These are phyloP conservation scores for Drosophila carrolli DNA, from an alignment of 1,140 invertebrate genomes.

Conservation along the genomic window DNA sequence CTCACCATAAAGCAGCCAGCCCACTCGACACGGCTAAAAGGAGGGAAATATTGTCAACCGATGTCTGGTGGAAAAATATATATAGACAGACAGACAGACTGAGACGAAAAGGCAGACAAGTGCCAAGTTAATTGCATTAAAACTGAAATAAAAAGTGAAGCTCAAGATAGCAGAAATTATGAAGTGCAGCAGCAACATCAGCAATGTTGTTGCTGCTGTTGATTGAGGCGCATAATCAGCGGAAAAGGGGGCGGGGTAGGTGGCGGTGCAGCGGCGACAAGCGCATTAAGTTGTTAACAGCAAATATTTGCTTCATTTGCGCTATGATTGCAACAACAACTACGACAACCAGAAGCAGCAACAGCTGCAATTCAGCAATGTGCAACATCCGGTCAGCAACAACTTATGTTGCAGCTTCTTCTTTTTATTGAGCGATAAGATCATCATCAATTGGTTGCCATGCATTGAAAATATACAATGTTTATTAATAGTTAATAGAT, in stretches of 20 bases:
- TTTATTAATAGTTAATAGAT: constrained; percentile 16
- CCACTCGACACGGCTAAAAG: constrained; percentile 33
- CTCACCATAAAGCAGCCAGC: constrained; percentile 69
- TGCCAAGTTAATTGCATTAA: constrained; percentile 82
- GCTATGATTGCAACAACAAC: constrained; percentile 67
- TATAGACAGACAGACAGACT: constrained; percentile 14
- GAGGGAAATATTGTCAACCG: constrained; percentile 44
- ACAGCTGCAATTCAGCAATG: constrained; percentile 41
- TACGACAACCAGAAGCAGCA: constrained; percentile 32
- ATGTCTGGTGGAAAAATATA: constrained; percentile 42
- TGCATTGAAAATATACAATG: constrained; percentile 29
- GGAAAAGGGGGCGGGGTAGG: constrained; percentile 4
- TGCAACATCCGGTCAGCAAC: constrained; percentile 65
- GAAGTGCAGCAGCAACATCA: constrained; percentile 63
- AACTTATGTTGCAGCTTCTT: constrained; percentile 42
- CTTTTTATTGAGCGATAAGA: constrained; percentile 28
- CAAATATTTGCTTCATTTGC: constrained; percentile 82
- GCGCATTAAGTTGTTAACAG: constrained; percentile 82
- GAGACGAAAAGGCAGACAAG: constrained; percentile 73
- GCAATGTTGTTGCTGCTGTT: constrained; percentile 52
- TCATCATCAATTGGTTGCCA: constrained; percentile 50
- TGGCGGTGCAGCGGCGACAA: constrained; percentile 46
- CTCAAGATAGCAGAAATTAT: constrained; percentile 80
- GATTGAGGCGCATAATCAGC: constrained; percentile 81
- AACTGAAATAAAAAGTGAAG: constrained; percentile 82